Percentiles rank a stretch among this genome's conserved stretches.
Conservation (phyloP, 2,113 vertebrate genomes). For the Ctenomys sociabilis region DNA sequence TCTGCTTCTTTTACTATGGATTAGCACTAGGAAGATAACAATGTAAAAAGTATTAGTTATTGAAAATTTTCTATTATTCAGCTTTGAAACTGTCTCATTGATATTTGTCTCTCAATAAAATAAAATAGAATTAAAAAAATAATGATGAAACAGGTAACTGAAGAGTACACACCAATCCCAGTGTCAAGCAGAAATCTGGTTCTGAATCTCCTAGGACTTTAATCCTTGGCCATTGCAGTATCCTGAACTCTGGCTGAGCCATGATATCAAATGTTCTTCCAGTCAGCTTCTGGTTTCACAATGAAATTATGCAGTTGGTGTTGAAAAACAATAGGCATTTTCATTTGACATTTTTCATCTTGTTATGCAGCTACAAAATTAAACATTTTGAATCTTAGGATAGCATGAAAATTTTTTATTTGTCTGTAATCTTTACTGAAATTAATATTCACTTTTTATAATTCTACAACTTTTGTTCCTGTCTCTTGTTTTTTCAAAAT, state of each 20-base stretch:
- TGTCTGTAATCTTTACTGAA: not conserved
- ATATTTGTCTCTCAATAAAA: too few relatives aligned
- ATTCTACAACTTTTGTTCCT: not conserved
- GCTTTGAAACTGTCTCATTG: too few relatives aligned
- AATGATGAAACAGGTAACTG: slow-evolving; percentile 51
- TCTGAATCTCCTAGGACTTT: slow-evolving; percentile 66
- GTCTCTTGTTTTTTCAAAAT: not conserved
- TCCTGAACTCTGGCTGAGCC: slow-evolving; percentile 52
- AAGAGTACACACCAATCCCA: slow-evolving; percentile 57
- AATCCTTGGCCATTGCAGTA: slow-evolving; percentile 73
- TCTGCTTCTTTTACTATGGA: too few relatives aligned
- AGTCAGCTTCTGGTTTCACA: slow-evolving; percentile 54
- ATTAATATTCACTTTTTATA: slow-evolving; percentile 51
- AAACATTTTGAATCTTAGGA: slow-evolving; percentile 22
- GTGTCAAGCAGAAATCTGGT: slow-evolving; percentile 68
- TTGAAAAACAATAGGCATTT: slow-evolving; percentile 42
- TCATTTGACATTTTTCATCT: slow-evolving; percentile 58
- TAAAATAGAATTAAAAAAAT: too few relatives aligned
- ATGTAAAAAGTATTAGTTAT: too few relatives aligned
- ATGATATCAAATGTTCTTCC: slow-evolving; percentile 61
- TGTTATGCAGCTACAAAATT: slow-evolving; percentile 37
- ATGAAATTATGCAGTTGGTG: slow-evolving; percentile 64
- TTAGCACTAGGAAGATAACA: too few relatives aligned
- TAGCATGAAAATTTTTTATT: not conserved
- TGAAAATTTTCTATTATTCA: too few relatives aligned